Base-by-base conservation (phyloP, 2,797 vertebrate genomes). In the Anguilla anguilla region DNA sequence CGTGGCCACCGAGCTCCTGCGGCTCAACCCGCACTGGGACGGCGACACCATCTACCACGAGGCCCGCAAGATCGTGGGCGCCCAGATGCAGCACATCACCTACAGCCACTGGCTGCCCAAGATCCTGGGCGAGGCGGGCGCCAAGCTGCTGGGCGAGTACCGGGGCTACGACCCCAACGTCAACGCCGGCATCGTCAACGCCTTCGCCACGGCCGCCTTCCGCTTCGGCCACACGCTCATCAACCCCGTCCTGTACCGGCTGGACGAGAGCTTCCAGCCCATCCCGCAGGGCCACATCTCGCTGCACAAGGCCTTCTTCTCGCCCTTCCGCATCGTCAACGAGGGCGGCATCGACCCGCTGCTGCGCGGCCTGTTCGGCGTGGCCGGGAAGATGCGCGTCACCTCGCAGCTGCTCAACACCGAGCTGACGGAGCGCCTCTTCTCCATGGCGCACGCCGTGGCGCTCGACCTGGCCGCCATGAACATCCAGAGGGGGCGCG, bases 321-420 rank as follows among this genome's bases (percentile, higher is more conserved):
- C 99, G 0, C 99, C 99, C 0, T 99, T 97, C 94, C 97, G 99
- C 89, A 98, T 99, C 83, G 98, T 99, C 89, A 99, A 98, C 2
- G 98, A 99, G 95, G 99, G 99, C 0, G 99, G 99, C 92, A 99
- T 99, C 7, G 99, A 99, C 95, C 99, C 98, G 0, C 96, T 99
- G 74, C 96, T 99, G 5, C 96, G 99, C 0, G 99, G 99, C 57
- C 97, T 99, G 84, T 98, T 99, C 88, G 98, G 97, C 1, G 96
- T 97, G 61, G 97, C 98, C 0, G 98, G 98, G 64, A 99, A 99
- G 95, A 99, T 99, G 98, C 96, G 99, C 0, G 94, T 99, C 25
- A 93, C 98, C 28, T 96, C 98, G 0, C 98, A 99, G 93, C 94
- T 99, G 90, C 95, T 99, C 79, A 99, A 99, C 91, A 98, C 97